These are phyloP conservation scores for Prunella fulvescens DNA, from an alignment of 2,113 vertebrate species.

Conservation along the genomic window DNA sequence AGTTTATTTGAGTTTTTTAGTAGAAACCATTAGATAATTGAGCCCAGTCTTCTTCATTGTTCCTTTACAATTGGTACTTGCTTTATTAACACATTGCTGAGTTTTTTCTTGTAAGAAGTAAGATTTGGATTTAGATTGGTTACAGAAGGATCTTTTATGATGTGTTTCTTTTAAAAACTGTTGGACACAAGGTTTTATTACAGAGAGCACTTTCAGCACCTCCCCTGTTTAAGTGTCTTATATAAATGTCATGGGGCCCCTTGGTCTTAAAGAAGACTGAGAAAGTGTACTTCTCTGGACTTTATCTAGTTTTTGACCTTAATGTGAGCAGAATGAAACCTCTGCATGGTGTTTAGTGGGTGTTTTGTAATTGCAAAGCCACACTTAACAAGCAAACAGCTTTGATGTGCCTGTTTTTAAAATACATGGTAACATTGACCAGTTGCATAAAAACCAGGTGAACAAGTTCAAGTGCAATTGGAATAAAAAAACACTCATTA, in stretches of 20 bases:
- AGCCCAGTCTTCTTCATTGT: conserved; percentile 21
- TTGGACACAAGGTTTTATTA: background rate
- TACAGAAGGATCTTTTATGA: background rate
- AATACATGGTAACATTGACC: background rate
- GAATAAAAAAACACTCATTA: background rate
- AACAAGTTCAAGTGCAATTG: background rate
- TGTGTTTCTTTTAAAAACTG: background rate
- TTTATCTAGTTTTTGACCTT: background rate
- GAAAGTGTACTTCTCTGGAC: background rate
- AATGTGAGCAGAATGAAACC: background rate
- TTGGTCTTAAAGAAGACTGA: background rate
- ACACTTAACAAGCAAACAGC: background rate
- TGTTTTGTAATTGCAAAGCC: background rate
- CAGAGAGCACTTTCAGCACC: background rate
- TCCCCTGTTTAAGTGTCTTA: background rate
- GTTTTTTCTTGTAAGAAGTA: background rate
- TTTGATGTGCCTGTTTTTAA: background rate
- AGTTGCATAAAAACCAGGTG: background rate
- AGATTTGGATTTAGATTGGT: background rate
- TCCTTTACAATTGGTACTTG: background rate
- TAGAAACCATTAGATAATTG: background rate
- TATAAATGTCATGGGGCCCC: background rate
- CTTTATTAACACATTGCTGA: background rate
- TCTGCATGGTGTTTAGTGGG: background rate
- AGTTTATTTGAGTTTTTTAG: background rate